These are phyloP conservation scores for Alfaro cultratus DNA, from an alignment of 2,797 vertebrate genomes.

Conservation along the genomic window DNA sequence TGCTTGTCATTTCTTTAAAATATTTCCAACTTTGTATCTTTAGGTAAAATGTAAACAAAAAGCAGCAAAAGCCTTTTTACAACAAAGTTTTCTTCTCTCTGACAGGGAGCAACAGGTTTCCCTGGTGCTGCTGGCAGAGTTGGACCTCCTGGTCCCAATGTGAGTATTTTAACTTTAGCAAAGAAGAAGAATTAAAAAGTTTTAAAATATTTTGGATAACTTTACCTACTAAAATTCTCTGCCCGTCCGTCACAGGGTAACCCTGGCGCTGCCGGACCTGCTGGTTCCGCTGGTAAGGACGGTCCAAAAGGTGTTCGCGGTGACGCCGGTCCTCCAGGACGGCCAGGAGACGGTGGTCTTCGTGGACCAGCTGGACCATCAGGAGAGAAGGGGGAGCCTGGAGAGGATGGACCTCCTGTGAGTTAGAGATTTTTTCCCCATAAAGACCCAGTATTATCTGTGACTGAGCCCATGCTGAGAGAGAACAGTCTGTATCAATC, in stretches of 20 bases:
- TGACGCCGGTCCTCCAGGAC: slow-evolving; percentile 86
- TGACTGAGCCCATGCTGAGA: neutral
- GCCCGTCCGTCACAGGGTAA: slow-evolving; percentile 84
- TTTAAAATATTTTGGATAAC: neutral
- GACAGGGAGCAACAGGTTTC: slow-evolving; percentile 94
- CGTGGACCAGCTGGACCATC: slow-evolving; percentile 86
- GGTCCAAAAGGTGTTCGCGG: slow-evolving; percentile 94
- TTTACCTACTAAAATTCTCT: slow-evolving; percentile 4
- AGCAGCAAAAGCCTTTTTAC: neutral
- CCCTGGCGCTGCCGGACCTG: slow-evolving; percentile 88
- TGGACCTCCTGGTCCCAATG: slow-evolving; percentile 92
- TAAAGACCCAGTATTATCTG: neutral
- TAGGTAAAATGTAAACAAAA: neutral
- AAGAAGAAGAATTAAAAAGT: neutral
- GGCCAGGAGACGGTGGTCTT: slow-evolving; percentile 89
- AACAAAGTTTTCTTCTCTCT: slow-evolving; percentile 20
- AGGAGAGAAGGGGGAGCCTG: slow-evolving; percentile 93
- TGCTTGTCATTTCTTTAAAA: neutral
- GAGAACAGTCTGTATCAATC: slow-evolving; percentile 5
- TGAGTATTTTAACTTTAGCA: slow-evolving; percentile 74
- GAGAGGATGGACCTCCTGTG: slow-evolving; percentile 88
- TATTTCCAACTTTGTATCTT: neutral
- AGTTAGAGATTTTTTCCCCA: slow-evolving; percentile 45
- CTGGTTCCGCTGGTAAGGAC: slow-evolving; percentile 91
- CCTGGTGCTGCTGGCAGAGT: slow-evolving; percentile 95